These are phyloP conservation scores for Gila orcuttii DNA, from an alignment of 2,113 vertebrate species.

Conservation along the genomic window DNA sequence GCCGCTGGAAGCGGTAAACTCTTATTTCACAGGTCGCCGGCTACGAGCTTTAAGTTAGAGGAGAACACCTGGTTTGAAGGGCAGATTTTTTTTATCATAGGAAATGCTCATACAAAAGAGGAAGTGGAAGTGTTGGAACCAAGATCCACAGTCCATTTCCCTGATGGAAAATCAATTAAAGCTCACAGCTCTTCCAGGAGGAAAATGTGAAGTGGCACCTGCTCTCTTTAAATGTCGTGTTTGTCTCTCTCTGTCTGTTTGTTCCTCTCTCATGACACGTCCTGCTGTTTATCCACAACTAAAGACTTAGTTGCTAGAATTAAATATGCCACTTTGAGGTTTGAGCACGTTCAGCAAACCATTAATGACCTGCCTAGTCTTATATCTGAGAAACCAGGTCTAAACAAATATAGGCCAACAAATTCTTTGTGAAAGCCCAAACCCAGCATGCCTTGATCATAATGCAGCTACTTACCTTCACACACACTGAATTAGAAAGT, in stretches of 20 bases:
- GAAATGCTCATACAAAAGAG: neutral
- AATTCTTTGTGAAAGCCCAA: neutral
- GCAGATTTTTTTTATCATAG: neutral
- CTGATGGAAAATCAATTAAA: conserved; percentile 43
- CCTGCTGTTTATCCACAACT: neutral
- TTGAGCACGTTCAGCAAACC: neutral
- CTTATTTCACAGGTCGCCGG: neutral
- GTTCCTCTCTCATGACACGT: neutral
- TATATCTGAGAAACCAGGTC: neutral
- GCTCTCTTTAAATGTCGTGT: neutral
- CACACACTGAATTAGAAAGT: conserved; percentile 72
- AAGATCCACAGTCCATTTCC: conserved; percentile 23
- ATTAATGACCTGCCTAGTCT: neutral
- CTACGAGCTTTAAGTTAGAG: neutral
- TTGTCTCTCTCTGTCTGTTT: conserved; percentile 3
- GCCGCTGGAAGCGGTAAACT: neutral
- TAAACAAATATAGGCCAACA: neutral
- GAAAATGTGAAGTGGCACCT: conserved; percentile 39
- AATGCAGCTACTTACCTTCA: conserved; percentile 59
- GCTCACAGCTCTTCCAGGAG: conserved; percentile 32
- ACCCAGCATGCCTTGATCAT: conserved; percentile 52
- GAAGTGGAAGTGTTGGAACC: neutral
- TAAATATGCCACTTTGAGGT: conserved; percentile 14
- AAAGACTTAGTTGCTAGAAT: neutral
- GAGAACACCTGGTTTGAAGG: neutral